Percentiles rank a stretch among this genome's conserved stretches.
Evolutionary conservation across 2,113 vertebrate genomes (phyloP).

Genomic region (Psephotus haematonotus): DNA sequence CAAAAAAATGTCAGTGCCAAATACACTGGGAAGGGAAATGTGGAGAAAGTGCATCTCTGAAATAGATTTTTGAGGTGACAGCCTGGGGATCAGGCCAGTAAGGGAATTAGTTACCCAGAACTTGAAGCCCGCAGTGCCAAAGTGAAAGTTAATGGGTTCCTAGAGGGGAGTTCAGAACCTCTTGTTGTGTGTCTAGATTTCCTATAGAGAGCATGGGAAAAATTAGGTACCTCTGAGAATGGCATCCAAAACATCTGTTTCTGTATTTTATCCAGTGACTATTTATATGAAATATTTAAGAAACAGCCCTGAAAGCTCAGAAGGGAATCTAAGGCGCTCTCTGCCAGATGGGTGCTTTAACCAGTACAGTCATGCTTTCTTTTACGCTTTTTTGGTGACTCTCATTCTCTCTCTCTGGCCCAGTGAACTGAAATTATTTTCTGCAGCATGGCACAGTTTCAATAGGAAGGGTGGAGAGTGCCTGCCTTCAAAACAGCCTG

Average conservation of each 20-base stretch:
- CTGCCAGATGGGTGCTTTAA: constrained; percentile 16
- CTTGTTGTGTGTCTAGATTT: neutral
- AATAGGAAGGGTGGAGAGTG: constrained; percentile 66
- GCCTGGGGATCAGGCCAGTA: neutral
- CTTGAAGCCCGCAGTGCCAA: neutral
- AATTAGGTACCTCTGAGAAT: neutral
- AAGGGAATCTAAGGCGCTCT: constrained; percentile 9
- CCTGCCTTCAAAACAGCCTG: constrained; percentile 55
- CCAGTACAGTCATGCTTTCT: constrained; percentile 48
- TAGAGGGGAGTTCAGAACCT: neutral
- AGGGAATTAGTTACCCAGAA: neutral
- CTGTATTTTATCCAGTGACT: constrained; percentile 22
- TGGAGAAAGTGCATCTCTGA: neutral
- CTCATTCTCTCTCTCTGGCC: neutral
- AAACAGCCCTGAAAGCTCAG: neutral
- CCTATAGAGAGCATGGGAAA: constrained; percentile 3
- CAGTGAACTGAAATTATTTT: constrained; percentile 37
- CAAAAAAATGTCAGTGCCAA: neutral
- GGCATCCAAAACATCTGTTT: constrained; percentile 36
- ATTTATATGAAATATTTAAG: constrained; percentile 23
- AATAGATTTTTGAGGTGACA: neutral
- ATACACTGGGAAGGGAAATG: neutral
- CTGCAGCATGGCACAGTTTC: constrained; percentile 53
- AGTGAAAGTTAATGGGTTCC: neutral
- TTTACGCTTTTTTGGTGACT: neutral